These are phyloP conservation scores for Prunella himalayana DNA, from an alignment of 2,113 vertebrate species.

Conservation along the genomic window DNA sequence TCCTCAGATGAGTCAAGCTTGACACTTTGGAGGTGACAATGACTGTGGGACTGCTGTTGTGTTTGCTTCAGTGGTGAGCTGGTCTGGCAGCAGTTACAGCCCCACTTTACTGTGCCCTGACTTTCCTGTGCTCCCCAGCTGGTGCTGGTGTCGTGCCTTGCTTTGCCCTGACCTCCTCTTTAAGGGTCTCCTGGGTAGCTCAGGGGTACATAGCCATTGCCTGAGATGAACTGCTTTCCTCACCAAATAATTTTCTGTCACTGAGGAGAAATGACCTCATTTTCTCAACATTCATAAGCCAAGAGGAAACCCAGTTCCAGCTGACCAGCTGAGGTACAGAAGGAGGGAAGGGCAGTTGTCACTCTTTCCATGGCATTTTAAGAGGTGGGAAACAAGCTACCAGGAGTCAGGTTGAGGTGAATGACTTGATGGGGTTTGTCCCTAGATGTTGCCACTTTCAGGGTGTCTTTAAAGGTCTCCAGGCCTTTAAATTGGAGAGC, in stretches of 20 bases:
- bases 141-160: not conserved
- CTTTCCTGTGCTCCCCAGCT: not conserved
- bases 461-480: not conserved
- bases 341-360: slow-evolving; percentile 24
- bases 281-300: slow-evolving; percentile 15
- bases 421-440: not conserved
- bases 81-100: not conserved
- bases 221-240: slow-evolving; percentile 16
- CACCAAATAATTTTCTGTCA: slow-evolving; percentile 37
- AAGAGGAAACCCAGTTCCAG: slow-evolving; percentile 42
- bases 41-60: not conserved
- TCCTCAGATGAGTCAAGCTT: not conserved
- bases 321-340: slow-evolving; percentile 47
- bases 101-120: not conserved
- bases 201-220: not conserved
- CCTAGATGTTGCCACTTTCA: not conserved
- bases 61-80: not conserved
- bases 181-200: not conserved
- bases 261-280: slow-evolving; percentile 56
- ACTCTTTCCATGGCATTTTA: not conserved
- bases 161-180: not conserved
- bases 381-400: not conserved
- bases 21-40: not conserved
- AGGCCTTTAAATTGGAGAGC: not conserved
- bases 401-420: not conserved